Conservation (phyloP, 2,797 vertebrate species). For the Zalophus californianus region DNA sequence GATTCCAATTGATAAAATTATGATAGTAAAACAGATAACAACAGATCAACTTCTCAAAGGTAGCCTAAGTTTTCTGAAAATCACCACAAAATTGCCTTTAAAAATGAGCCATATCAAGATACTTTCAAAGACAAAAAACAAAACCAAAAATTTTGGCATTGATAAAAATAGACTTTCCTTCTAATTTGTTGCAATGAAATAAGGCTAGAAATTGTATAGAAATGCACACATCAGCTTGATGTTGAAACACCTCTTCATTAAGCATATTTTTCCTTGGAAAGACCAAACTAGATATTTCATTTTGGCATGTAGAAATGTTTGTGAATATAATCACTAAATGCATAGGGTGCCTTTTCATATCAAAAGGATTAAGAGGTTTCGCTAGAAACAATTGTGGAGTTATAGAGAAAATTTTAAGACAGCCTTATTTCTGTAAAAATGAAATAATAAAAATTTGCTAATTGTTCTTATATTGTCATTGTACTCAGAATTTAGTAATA, state of each 20-base stretch:
- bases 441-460: background rate
- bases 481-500: conserved; percentile 1
- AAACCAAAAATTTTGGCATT: background rate
- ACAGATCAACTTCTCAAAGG: background rate
- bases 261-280: conserved; percentile 31
- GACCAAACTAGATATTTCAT: background rate
- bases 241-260: conserved; percentile 13
- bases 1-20: background rate
- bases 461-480: background rate
- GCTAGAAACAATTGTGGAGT: background rate
- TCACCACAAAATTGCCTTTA: background rate
- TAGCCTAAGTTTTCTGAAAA: background rate
- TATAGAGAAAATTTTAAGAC: conserved; percentile 4
- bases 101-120: background rate
- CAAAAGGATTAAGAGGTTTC: conserved; percentile 12
- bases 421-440: background rate
- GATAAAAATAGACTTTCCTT: background rate
- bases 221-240: background rate
- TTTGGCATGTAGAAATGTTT: background rate
- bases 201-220: background rate
- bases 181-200: background rate
- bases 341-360: background rate
- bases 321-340: background rate
- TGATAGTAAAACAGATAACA: background rate
- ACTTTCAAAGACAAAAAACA: background rate